These are phyloP conservation scores for Tragelaphus scriptus DNA, from an alignment of 2,113 vertebrate genomes.

Conservation along the genomic window DNA sequence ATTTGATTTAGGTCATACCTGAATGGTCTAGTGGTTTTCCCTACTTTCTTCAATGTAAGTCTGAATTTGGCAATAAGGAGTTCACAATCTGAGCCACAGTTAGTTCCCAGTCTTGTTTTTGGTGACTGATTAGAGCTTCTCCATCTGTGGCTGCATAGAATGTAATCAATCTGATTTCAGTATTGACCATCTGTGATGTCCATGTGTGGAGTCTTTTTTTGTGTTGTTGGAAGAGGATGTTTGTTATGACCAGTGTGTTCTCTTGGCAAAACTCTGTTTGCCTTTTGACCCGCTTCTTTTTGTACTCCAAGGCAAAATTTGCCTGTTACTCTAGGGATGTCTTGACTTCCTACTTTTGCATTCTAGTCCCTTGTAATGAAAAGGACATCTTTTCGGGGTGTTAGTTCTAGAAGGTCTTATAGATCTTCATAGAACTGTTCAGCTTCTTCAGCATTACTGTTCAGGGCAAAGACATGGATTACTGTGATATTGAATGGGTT, in stretches of 20 bases:
- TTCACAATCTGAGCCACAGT: not conserved
- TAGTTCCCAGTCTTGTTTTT: not conserved
- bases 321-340: not conserved
- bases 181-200: not conserved
- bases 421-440: not conserved
- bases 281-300: not conserved
- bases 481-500: not conserved
- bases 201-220: not conserved
- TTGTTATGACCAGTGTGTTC: accelerated
- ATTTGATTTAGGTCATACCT: not conserved
- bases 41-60: not conserved
- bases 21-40: not conserved
- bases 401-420: not conserved
- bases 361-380: not conserved
- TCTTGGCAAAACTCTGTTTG: not conserved
- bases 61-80: not conserved
- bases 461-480: not conserved
- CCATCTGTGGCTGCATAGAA: not conserved
- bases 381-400: not conserved
- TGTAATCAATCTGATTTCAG: not conserved
- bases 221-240: not conserved
- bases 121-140: not conserved
- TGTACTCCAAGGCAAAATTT: not conserved
- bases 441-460: not conserved
- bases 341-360: not conserved